These are phyloP conservation scores for Erynnis tages DNA, from an alignment of 2,888 invertebrate species.

Conservation along the genomic window DNA sequence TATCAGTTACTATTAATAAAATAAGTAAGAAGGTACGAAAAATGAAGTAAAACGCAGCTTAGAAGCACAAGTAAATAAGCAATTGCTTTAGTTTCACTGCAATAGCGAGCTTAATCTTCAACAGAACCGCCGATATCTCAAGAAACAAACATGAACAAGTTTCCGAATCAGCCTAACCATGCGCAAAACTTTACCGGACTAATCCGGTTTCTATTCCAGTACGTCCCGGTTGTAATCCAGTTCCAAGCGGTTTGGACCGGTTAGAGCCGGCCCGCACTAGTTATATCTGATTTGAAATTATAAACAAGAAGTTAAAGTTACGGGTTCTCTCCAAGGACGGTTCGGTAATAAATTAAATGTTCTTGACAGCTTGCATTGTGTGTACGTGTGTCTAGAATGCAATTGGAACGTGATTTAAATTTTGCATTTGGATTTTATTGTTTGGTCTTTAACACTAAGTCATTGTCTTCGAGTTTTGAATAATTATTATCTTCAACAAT, in stretches of 20 bases:
- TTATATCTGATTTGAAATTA: constrained; percentile 69
- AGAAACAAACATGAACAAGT: constrained; percentile 69
- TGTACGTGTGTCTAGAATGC: not conserved
- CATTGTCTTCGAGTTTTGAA: too few species aligned
- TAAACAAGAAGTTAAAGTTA: constrained; percentile 54
- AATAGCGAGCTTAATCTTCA: constrained; percentile 40
- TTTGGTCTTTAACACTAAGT: not conserved
- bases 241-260: constrained; percentile 54
- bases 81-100: constrained; percentile 50
- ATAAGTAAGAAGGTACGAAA: not conserved
- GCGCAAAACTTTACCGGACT: constrained; percentile 68
- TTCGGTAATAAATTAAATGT: constrained; percentile 35
- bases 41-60: not conserved
- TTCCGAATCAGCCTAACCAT: constrained; percentile 76
- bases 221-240: constrained; percentile 58
- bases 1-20: too few species aligned
- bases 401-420: constrained; percentile 5
- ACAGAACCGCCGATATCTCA: constrained; percentile 49
- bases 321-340: constrained; percentile 25
- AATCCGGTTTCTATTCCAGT: constrained; percentile 65
- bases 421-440: not conserved
- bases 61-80: not conserved
- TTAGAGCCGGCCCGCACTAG: constrained; percentile 46
- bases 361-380: constrained; percentile 27
- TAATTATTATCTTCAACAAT: too few species aligned